These are phyloP conservation scores for Microtus oregoni DNA, from an alignment of 2,113 vertebrate genomes.

Conservation along the genomic window DNA sequence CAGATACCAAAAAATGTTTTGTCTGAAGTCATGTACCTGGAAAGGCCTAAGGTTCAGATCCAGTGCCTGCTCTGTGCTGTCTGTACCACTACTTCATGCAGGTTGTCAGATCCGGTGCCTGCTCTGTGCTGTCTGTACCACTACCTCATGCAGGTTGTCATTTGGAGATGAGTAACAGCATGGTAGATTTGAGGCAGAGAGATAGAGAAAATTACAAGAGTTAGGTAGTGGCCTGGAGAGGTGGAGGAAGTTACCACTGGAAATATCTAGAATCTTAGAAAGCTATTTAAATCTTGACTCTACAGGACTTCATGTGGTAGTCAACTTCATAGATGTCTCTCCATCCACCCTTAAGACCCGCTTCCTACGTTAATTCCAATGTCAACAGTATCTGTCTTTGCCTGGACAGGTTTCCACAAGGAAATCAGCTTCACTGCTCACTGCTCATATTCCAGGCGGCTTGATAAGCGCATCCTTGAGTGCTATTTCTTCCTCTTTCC, in stretches of 20 bases:
- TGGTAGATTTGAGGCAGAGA: background rate
- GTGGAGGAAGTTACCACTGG: background rate
- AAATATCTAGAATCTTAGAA: background rate
- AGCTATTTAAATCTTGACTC: background rate
- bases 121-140: rapidly evolving
- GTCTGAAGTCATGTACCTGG: background rate
- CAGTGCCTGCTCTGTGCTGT: rapidly evolving
- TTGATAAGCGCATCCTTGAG: background rate
- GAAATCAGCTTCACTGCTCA: background rate
- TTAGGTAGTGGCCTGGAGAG: background rate
- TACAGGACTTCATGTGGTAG: too few species aligned
- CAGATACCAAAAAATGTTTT: background rate
- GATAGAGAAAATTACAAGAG: background rate
- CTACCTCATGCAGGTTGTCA: background rate
- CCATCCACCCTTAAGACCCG: background rate
- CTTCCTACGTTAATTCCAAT: background rate
- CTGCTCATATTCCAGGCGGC: background rate
- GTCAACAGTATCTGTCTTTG: background rate
- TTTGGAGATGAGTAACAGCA: background rate
- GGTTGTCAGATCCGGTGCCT: background rate
- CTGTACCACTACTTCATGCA: background rate
- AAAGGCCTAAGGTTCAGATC: background rate
- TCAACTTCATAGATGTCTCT: background rate
- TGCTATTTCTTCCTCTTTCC: background rate
- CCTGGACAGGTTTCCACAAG: background rate